Evolutionary conservation across 1,140 invertebrate species (phyloP).

Genomic region (Maniola jurtina): DNA sequence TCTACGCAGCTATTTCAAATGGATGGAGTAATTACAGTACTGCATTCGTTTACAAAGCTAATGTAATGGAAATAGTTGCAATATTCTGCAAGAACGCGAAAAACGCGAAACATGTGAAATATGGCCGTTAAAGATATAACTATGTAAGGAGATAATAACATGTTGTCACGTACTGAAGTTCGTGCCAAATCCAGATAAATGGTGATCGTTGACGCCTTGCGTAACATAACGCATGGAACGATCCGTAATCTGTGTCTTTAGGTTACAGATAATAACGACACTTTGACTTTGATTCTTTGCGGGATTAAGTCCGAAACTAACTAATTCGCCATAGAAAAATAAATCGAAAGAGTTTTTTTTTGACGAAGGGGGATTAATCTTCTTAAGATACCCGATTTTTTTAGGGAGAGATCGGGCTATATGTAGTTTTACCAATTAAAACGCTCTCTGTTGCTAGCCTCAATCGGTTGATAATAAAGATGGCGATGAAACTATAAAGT

Average conservation of each 20-base stretch:
- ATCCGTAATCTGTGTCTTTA: background rate
- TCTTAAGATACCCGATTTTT: no score
- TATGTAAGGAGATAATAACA: slow-evolving; percentile 7
- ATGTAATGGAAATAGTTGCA: background rate
- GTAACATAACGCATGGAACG: background rate
- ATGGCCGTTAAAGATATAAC: background rate
- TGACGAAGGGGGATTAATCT: no score
- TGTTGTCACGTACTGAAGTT: slow-evolving; percentile 8
- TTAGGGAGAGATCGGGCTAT: no score
- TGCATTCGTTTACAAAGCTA: no score
- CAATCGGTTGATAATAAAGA: no score
- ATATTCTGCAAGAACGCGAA: background rate
- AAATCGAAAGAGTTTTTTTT: no score
- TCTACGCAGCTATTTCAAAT: no score
- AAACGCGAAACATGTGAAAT: background rate
- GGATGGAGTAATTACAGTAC: background rate
- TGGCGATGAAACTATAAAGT: no score
- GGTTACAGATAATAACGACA: background rate
- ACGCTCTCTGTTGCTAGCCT: no score
- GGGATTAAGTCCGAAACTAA: no score
- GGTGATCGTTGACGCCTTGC: background rate
- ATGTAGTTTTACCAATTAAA: no score
- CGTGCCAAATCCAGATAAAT: background rate
- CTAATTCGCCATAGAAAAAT: no score
- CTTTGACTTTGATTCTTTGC: background rate